A percentile compares a stretch with the other conserved stretches of the same genome.
These are phyloP conservation scores for Eurosta solidaginis DNA, from an alignment of 1,140 invertebrate genomes.

Conservation along the genomic window DNA sequence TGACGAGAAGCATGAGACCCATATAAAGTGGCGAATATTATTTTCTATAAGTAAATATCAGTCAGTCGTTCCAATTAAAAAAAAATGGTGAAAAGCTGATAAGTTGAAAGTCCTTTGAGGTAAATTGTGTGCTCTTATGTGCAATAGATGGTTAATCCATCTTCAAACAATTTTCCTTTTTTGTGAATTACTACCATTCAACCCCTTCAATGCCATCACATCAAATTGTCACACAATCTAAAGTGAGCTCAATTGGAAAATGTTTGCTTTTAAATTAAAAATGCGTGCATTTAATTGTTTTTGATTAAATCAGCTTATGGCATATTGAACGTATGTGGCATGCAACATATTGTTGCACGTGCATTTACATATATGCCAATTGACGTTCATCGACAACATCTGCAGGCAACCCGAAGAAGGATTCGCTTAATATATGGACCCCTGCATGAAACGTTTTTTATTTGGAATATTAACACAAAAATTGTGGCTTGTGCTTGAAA, in stretches of 20 bases:
- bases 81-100: no score
- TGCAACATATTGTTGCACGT: conserved; percentile 21
- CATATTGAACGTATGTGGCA: conserved; percentile 24
- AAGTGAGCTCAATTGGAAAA: conserved; percentile 22
- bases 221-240: neutral
- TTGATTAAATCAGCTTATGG: conserved; percentile 25
- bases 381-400: neutral
- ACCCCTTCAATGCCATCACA: neutral
- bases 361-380: conserved; percentile 17
- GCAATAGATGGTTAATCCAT: no score
- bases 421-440: conserved; percentile 9
- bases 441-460: neutral
- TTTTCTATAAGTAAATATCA: no score
- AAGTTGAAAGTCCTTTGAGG: no score
- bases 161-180: no score
- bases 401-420: neutral
- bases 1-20: no score
- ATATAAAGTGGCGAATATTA: no score
- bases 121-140: no score
- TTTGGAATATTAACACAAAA: neutral
- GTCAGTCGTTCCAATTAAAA: no score
- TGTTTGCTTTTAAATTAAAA: conserved; percentile 12
- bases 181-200: no score
- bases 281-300: conserved; percentile 26
- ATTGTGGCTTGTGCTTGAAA: neutral